Evolutionary conservation across 1,140 invertebrate genomes (phyloP).

Genomic region (Hirudo medicinalis): DNA sequence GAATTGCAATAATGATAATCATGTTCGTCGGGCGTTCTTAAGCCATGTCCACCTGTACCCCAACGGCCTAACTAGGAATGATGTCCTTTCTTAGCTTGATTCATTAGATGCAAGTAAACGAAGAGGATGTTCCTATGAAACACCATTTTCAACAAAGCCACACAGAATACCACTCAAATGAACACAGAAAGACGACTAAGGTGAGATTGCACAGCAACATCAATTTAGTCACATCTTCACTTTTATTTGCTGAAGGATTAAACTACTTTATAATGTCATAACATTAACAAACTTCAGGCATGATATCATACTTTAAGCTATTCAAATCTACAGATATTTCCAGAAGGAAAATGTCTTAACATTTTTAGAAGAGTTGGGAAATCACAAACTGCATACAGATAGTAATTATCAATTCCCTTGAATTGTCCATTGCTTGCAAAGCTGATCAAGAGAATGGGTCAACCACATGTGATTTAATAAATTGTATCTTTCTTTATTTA

Average conservation of each 20-base stretch:
- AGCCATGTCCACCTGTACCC: no score
- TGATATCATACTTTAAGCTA: background rate
- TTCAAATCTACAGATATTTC: background rate
- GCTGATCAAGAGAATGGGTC: conserved; percentile 81
- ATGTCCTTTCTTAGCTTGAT: no score
- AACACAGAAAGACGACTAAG: no score
- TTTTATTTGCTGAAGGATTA: background rate
- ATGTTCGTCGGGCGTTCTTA: no score
- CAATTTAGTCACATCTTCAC: no score
- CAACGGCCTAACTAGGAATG: no score
- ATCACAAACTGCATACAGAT: conserved; percentile 42
- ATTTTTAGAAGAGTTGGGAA: background rate
- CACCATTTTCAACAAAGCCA: no score
- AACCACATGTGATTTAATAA: conserved; percentile 86
- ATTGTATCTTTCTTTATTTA: conserved; percentile 74
- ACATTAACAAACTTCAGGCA: background rate
- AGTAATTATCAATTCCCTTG: conserved; percentile 52
- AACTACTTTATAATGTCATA: background rate
- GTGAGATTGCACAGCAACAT: no score
- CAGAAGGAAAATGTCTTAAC: background rate
- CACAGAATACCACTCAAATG: no score
- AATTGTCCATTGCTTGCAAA: conserved; percentile 77
- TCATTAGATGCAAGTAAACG: no score
- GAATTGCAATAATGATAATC: no score
- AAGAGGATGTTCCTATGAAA: no score